Base-by-base conservation (phyloP, 2,888 invertebrate species). In the Labia minor region DNA sequence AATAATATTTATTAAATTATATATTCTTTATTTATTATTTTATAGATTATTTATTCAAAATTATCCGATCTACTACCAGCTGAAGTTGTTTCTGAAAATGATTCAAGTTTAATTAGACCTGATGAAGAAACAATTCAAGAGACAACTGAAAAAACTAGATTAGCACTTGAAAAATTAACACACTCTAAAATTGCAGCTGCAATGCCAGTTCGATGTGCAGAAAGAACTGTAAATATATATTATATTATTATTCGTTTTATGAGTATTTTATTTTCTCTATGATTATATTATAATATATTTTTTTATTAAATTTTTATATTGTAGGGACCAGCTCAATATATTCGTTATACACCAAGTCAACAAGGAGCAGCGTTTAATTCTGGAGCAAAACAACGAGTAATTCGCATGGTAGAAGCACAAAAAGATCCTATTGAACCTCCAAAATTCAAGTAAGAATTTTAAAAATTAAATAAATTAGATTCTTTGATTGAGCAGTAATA, bases 351-450 rank as follows among this genome's bases (percentile, higher is more conserved):
- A 0, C 98, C 99, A 0, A 94, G 96, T 0, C 97, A 98, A 76
- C 98, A 99, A 81, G 96, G 97, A 0, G 87, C 89, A 0, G 84
- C 85, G 0, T 97, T 92, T 75, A 97, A 97, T 79, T 96, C 96
- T 0, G 97, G 97, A 0, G 95, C 98, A 0, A 96, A 97, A 75
- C 99, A 99, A 77, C 83, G 99, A 66, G 95, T 99, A 21, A 98
- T 99, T 72, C 85, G 97, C 74, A 92, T 89, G 87, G 92, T 95
- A 0, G 95, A 95, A 76, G 90, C 90, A 1, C 94, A 95, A 76
- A 85, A 89, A 70, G 99, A 99, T 81, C 99, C 99, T 0, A 93
- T 99, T 90, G 98, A 98, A 79, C 99, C 99, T 0, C 98, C 99
- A 0, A 90, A 93, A 74, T 99, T 97, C 80, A 85, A 85, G 82